A percentile compares a stretch with the other conserved stretches of the same genome.
Conservation (phyloP, 2,797 vertebrate species). For the Periophthalmus magnuspinnatus region DNA sequence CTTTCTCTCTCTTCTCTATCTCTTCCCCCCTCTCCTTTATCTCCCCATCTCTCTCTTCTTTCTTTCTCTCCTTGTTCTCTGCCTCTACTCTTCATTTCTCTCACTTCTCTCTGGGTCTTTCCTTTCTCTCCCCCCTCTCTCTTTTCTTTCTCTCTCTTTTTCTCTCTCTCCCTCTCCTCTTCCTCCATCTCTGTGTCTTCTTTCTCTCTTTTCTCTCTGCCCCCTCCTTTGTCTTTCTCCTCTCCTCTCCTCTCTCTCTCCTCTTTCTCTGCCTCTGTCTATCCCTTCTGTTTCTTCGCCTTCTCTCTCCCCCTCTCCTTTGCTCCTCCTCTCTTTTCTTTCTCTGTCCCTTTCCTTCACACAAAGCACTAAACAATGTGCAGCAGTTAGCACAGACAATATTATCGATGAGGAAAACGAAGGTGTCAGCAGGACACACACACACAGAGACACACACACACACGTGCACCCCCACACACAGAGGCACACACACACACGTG, state of each 20-base stretch:
- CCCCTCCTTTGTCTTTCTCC: constrained; percentile 19
- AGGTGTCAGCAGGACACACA: constrained; percentile 46
- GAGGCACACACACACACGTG: no score
- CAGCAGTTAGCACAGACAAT: constrained; percentile 68
- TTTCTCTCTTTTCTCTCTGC: constrained; percentile 20
- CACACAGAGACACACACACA: no score
- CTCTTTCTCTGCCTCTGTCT: constrained; percentile 28
- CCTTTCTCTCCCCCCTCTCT: no score
- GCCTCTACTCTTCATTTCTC: no score
- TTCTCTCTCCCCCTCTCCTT: constrained; percentile 46
- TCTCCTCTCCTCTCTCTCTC: constrained; percentile 38
- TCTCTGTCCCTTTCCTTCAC: constrained; percentile 34
- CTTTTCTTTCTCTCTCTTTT: no score
- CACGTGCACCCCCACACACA: no score
- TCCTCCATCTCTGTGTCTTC: constrained; percentile 13
- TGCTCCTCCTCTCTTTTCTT: constrained; percentile 33
- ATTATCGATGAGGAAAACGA: constrained; percentile 69
- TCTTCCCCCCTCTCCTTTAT: no score
- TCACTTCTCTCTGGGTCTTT: no score
- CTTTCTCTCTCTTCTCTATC: no score
- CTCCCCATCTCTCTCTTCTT: no score
- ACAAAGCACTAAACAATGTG: constrained; percentile 74
- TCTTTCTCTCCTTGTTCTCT: no score
- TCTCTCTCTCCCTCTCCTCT: constrained; percentile 13
- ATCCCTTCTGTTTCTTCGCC: no score